These are phyloP conservation scores for Bombus haemorrhoidalis DNA, from an alignment of 1,140 invertebrate genomes.

Conservation along the genomic window DNA sequence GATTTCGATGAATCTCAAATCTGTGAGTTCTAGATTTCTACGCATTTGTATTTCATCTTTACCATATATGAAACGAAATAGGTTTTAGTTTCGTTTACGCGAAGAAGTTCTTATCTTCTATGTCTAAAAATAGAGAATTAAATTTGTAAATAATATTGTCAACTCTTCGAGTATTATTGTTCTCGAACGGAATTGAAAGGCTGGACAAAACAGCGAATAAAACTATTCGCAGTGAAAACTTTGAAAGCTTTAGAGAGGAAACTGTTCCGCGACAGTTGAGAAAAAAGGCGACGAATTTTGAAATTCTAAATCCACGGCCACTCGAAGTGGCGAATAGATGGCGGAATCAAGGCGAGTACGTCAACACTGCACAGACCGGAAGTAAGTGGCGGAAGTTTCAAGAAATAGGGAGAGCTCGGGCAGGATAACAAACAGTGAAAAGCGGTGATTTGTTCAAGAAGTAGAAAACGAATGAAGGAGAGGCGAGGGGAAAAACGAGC, in stretches of 20 bases:
- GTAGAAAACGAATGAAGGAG: constrained; percentile 25
- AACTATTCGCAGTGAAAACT: neutral
- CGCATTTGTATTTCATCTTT: too few species aligned
- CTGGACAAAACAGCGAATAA: neutral
- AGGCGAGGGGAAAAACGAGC: neutral
- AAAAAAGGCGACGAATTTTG: neutral
- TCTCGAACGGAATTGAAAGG: neutral
- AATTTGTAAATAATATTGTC: too few species aligned
- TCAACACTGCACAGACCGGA: constrained; percentile 32
- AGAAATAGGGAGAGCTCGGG: constrained; percentile 37
- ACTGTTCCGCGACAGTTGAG: neutral
- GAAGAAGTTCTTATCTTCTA: too few species aligned
- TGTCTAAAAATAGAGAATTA: too few species aligned
- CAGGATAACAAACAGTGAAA: constrained; percentile 67
- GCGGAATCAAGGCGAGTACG: neutral
- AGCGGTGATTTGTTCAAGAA: constrained; percentile 61
- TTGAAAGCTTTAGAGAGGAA: neutral
- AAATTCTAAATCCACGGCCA: neutral
- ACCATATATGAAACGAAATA: too few species aligned
- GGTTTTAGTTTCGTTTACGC: too few species aligned
- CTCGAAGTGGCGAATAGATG: neutral
- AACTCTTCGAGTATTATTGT: too few species aligned
- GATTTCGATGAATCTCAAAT: too few species aligned
- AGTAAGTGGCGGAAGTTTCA: constrained; percentile 44
- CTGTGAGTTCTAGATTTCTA: too few species aligned